Conservation (phyloP, 2,113 vertebrate species). For the Notothenia rossii region DNA sequence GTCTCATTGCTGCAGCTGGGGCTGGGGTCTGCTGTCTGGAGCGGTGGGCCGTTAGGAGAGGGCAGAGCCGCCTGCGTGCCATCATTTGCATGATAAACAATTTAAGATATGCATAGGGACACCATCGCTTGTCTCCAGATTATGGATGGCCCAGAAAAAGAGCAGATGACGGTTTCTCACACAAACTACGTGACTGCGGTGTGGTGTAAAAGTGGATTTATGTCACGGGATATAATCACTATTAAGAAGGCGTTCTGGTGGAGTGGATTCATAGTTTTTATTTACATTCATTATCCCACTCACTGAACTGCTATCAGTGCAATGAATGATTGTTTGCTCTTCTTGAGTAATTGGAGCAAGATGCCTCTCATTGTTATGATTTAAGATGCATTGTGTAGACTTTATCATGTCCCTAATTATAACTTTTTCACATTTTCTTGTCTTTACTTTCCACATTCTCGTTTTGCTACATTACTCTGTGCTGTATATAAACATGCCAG, state of each 20-base stretch:
- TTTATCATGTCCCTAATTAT: constrained; percentile 38
- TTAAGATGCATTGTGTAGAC: constrained; percentile 8
- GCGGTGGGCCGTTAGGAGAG: constrained; percentile 73
- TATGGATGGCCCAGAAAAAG: constrained; percentile 80
- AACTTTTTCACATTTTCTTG: constrained; percentile 41
- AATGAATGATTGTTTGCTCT: constrained; percentile 32
- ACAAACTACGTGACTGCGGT: constrained; percentile 41
- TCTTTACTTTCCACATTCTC: constrained; percentile 29
- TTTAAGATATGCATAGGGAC: constrained; percentile 85
- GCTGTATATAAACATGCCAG: constrained; percentile 46
- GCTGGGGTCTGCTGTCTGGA: constrained; percentile 76
- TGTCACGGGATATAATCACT: constrained; percentile 20
- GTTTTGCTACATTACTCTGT: constrained; percentile 19
- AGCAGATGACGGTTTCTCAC: constrained; percentile 80
- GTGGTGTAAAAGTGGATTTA: constrained; percentile 46
- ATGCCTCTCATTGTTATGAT: constrained; percentile 45
- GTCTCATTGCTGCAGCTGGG: constrained; percentile 79
- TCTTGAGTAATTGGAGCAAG: constrained; percentile 36
- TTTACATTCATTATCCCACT: constrained; percentile 33
- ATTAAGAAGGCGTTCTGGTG: constrained; percentile 18
- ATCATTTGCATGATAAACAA: constrained; percentile 88
- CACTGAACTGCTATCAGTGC: constrained; percentile 19
- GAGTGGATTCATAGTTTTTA: constrained; percentile 29
- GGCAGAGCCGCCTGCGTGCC: constrained; percentile 73
- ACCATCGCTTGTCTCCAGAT: constrained; percentile 80